Percentiles rank a stretch among this genome's conserved stretches.
phyloP scores from a whole-genome alignment of 2,113 vertebrate genomes.

The Podarcis raffonei region DNA sequence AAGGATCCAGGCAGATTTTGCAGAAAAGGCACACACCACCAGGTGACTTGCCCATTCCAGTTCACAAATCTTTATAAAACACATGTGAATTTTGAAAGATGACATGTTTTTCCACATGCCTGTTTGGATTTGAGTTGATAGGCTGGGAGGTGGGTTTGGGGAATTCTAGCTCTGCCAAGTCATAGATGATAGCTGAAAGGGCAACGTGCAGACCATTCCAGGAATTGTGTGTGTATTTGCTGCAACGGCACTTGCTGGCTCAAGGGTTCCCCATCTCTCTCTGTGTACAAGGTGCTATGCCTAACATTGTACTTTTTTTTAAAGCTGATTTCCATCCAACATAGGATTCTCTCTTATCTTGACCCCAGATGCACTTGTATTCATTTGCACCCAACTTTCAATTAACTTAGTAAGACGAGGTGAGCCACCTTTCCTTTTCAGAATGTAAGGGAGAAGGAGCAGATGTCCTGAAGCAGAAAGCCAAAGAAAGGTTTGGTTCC shows the following conservation, averaged over 20 bases:
- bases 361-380: background rate
- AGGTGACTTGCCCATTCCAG: background rate
- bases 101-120: background rate
- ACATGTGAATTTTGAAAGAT: background rate
- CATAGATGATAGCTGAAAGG: background rate
- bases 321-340: background rate
- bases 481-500: background rate
- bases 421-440: background rate
- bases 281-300: background rate
- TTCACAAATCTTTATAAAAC: background rate
- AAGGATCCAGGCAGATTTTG: background rate
- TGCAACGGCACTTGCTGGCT: too few relatives aligned
- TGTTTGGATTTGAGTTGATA: background rate
- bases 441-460: background rate
- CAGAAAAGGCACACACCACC: background rate
- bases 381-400: background rate
- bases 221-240: background rate
- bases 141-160: background rate
- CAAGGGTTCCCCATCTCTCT: background rate
- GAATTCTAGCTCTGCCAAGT: background rate
- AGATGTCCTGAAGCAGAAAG: background rate
- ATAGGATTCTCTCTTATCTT: background rate
- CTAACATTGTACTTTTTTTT: background rate
- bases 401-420: background rate
- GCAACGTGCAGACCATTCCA: background rate